These are phyloP conservation scores for Cyphomyrus plagiostoma DNA, from an alignment of 2,113 vertebrate genomes.

Conservation along the genomic window DNA sequence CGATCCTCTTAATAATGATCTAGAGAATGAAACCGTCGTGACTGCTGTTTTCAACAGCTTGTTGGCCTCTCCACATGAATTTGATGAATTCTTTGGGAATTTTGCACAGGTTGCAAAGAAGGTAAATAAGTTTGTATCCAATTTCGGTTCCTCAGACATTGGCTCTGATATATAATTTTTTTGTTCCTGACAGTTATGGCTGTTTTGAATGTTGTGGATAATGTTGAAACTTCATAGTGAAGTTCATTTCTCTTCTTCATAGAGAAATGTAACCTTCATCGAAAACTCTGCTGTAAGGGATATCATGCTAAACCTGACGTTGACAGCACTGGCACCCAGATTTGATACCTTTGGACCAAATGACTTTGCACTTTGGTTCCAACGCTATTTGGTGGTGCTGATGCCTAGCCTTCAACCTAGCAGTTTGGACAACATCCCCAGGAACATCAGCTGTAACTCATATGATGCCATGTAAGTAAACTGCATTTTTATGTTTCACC, in stretches of 20 bases:
- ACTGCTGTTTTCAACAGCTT: constrained; percentile 22
- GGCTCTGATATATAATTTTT: background rate
- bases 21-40: constrained; percentile 26
- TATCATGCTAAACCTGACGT: constrained; percentile 3
- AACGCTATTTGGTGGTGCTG: background rate
- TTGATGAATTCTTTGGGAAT: too few relatives aligned
- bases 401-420: background rate
- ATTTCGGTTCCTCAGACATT: background rate
- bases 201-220: background rate
- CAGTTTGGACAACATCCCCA: constrained; percentile 34
- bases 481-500: background rate
- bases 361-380: constrained; percentile 13
- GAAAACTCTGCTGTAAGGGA: background rate
- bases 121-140: constrained; percentile 2
- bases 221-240: background rate
- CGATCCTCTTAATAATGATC: constrained; percentile 10
- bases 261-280: background rate
- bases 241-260: background rate
- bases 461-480: constrained; percentile 11
- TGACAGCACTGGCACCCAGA: background rate
- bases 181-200: background rate
- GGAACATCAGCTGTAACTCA: constrained; percentile 39
- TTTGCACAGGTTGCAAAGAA: background rate
- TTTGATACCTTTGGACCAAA: background rate
- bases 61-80: background rate